Conservation (phyloP, 2,113 vertebrate species). For the Mormyrus iriodes region DNA sequence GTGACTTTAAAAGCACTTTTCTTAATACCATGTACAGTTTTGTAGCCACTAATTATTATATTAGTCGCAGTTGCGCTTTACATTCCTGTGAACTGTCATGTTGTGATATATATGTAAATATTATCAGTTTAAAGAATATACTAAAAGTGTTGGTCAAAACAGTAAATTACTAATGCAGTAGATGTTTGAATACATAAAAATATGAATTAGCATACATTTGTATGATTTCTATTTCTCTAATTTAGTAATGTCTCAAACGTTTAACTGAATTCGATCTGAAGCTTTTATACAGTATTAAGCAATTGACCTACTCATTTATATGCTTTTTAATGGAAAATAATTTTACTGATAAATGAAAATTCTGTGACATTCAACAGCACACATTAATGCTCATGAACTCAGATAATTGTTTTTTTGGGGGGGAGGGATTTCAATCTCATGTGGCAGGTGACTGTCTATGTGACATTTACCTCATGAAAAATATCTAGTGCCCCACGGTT, state of each 20-base stretch:
- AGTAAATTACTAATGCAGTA: not conserved
- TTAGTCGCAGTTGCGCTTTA: not conserved
- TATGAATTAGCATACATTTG: no score
- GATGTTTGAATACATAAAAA: not conserved
- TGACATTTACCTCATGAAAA: not conserved
- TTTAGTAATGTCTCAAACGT: not conserved
- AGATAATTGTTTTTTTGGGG: not conserved
- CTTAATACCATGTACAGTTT: not conserved
- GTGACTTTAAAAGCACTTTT: not conserved
- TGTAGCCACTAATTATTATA: not conserved
- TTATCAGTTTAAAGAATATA: not conserved
- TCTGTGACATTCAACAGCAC: not conserved
- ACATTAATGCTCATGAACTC: not conserved
- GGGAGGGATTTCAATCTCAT: not conserved
- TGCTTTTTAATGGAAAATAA: not conserved
- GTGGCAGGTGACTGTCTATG: not conserved
- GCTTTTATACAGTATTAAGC: not conserved
- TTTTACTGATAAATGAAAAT: not conserved
- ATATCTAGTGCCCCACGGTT: not conserved
- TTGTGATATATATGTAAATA: not conserved
- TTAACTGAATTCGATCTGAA: not conserved
- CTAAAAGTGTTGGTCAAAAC: not conserved
- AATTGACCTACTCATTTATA: not conserved
- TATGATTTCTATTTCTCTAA: no score
- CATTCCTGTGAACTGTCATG: not conserved